phyloP scores from a whole-genome alignment of 2,797 vertebrate genomes.

The Orestias chungarensis region DNA sequence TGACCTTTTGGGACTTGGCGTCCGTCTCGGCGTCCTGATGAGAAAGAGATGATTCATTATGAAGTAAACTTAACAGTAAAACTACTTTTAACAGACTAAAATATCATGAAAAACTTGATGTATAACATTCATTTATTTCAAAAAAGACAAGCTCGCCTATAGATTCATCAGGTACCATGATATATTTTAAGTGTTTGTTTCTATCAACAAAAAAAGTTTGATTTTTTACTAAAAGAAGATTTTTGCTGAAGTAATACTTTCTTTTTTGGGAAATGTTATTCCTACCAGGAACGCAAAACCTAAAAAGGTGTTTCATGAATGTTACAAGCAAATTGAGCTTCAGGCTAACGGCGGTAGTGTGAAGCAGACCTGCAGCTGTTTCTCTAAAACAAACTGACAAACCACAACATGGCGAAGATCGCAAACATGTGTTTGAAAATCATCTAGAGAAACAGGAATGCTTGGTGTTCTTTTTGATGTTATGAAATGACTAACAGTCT shows the following conservation, averaged over 20 bases:
- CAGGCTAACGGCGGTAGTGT: too few species aligned
- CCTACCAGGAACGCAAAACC: background rate
- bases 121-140: background rate
- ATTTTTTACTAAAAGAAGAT: too few species aligned
- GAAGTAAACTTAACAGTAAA: background rate
- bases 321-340: background rate
- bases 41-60: slow-evolving; percentile 1
- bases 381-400: background rate
- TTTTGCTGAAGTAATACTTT: too few species aligned
- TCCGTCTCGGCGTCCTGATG: slow-evolving; percentile 88
- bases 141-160: background rate
- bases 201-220: too few species aligned
- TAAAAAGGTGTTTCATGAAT: background rate
- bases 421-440: background rate
- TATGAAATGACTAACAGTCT: too few species aligned
- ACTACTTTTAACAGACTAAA: background rate
- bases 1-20: slow-evolving; percentile 88
- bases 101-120: background rate
- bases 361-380: background rate
- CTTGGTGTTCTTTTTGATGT: too few species aligned
- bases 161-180: background rate
- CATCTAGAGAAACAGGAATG: too few species aligned
- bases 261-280: background rate
- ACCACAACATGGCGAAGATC: background rate
- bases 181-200: background rate